Evolutionary conservation across 2,797 vertebrate species (phyloP).

Genomic region (Cossypha niveicapilla): DNA sequence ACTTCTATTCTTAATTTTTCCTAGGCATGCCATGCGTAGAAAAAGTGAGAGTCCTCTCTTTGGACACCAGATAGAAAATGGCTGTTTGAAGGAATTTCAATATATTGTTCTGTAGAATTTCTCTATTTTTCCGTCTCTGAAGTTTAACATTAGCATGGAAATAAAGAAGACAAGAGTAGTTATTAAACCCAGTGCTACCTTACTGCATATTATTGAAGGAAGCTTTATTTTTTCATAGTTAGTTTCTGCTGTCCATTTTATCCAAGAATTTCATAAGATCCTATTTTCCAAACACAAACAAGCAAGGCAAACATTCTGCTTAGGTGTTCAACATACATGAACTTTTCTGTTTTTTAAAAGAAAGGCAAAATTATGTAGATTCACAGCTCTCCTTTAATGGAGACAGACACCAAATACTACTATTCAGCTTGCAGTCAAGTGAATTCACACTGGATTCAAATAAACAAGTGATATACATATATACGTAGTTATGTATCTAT

Average conservation of each 20-base stretch:
- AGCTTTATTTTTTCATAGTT: background rate
- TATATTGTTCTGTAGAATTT: background rate
- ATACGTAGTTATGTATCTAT: background rate
- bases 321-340: accelerated
- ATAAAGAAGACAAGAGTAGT: accelerated
- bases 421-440: background rate
- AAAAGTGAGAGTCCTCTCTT: background rate
- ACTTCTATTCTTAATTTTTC: background rate
- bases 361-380: background rate
- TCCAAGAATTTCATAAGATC: background rate
- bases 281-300: background rate
- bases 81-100: background rate
- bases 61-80: background rate
- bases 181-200: background rate
- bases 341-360: background rate
- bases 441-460: background rate
- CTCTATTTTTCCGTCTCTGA: background rate
- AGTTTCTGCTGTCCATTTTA: background rate
- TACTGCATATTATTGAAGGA: background rate
- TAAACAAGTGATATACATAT: background rate
- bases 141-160: background rate
- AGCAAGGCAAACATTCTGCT: background rate
- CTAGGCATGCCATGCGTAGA: background rate
- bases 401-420: background rate
- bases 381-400: background rate